Percentiles rank a stretch among this genome's conserved stretches.
These are phyloP conservation scores for Enteromius argenteus DNA, from an alignment of 2,797 vertebrate species.

Conservation along the genomic window DNA sequence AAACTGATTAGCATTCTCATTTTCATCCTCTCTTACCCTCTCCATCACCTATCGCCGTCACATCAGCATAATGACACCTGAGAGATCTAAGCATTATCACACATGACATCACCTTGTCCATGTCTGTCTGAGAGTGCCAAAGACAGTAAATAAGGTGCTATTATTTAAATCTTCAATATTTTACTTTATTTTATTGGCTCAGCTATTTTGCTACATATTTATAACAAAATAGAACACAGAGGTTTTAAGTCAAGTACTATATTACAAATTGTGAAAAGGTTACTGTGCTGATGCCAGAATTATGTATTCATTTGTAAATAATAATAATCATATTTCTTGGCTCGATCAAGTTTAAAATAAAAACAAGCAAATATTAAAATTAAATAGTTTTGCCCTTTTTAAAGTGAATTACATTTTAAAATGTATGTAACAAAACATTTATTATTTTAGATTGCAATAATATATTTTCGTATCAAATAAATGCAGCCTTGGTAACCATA, in stretches of 20 bases:
- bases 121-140: slow-evolving; percentile 10
- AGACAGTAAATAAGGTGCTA: not conserved
- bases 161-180: not conserved
- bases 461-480: not conserved
- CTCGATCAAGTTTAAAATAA: not conserved
- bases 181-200: not conserved
- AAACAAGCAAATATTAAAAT: not conserved
- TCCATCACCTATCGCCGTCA: slow-evolving; percentile 1
- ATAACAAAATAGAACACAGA: not conserved
- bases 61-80: slow-evolving; percentile 17
- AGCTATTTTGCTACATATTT: not conserved
- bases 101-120: slow-evolving; percentile 37
- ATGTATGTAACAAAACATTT: not conserved
- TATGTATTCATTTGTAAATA: not conserved
- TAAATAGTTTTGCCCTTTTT: not conserved
- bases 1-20: slow-evolving; percentile 28
- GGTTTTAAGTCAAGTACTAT: not conserved
- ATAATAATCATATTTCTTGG: not conserved
- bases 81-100: slow-evolving; percentile 36
- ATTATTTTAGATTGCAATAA: not conserved
- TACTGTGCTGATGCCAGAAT: not conserved
- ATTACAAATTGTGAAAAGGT: not conserved
- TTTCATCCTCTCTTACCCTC: slow-evolving; percentile 26
- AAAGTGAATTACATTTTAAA: not conserved
- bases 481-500: not conserved